Conservation (phyloP, 2,797 vertebrate species). For the Microtus californicus region DNA sequence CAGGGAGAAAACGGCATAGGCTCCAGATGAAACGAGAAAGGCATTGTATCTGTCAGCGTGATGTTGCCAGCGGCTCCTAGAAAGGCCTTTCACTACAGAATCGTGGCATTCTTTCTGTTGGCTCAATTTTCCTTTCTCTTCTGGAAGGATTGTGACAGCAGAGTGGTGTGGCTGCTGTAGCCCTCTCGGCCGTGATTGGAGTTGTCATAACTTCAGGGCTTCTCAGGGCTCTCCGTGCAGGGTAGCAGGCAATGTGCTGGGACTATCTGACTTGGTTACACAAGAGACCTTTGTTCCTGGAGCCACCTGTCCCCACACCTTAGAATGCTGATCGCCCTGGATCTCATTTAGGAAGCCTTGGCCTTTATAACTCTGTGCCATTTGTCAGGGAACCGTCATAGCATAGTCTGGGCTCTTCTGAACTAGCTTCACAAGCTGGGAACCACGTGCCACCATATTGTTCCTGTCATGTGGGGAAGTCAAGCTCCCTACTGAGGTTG, state of each 20-base stretch:
- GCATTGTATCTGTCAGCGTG: background rate
- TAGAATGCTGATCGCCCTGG: background rate
- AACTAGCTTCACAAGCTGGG: background rate
- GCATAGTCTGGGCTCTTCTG: background rate
- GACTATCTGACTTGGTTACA: background rate
- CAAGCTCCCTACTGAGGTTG: background rate
- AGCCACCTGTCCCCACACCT: background rate
- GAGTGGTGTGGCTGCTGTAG: background rate
- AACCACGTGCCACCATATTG: background rate
- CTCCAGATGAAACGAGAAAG: background rate
- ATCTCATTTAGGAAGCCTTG: background rate
- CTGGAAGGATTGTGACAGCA: background rate
- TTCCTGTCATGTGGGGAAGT: background rate
- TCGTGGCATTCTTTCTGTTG: background rate
- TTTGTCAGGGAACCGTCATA: background rate
- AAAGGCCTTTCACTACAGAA: background rate
- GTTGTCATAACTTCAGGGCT: background rate
- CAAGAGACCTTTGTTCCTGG: background rate
- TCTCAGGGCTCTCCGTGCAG: fast-evolving
- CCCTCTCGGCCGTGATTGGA: background rate
- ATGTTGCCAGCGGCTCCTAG: background rate
- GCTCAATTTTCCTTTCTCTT: background rate
- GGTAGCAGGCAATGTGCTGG: fast-evolving
- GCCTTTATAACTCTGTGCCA: background rate
- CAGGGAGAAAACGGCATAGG: background rate